Base-by-base conservation (phyloP, 2,113 vertebrate species). In the Corvus moneduloides region DNA sequence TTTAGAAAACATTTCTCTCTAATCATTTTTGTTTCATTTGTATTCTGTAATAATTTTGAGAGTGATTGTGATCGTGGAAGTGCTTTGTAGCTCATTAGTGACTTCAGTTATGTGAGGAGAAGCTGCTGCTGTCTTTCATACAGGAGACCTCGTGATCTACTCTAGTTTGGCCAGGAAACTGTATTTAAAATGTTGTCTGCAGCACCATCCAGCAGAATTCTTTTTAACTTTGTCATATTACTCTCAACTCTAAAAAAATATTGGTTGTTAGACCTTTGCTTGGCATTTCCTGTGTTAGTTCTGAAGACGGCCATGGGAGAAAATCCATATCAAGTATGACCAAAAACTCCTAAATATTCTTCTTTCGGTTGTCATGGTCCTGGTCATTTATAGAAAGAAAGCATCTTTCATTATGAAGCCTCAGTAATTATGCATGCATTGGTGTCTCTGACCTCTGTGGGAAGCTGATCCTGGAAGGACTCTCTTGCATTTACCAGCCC, bases 11-110 rank as follows among this genome's bases (percentile, higher is more conserved):
- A 21, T 64, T 90, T 63, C n/a, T 94, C 74, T 91, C 54, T 94
- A 75, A 90, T 91, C n/a, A 63, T 86, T 93, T 58, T 72, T 59
- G 59, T 96, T 95, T 95, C 82, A 73, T 96, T 95, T 93, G 63
- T 95, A 87, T 95, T 94, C 79, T 67, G 32, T 84, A 92, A 77
- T 95, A 66, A 93, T 96, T 96, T 86, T 83, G 63, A 90, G 84
- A 88, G 85, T 77, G 85, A 85, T 90, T 95, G 71, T 0, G 20
- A 72, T 94, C 75, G 78, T 56, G 64, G 63, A 85, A 91, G 43
- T 84, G 52, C 52, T 86, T 96, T 93, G 82, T 84, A 86, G 63
- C 75, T 93, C 56, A 49, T 95, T 83, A 95, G 87, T 94, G 85
- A 55, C 61, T 94, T 90, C 30, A 51, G 27, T 87, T 87, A 61